Percentiles rank a stretch among this genome's conserved stretches.
Evolutionary conservation across 2,888 invertebrate species (phyloP).

Genomic region (Leptinotarsa rubiginosa): DNA sequence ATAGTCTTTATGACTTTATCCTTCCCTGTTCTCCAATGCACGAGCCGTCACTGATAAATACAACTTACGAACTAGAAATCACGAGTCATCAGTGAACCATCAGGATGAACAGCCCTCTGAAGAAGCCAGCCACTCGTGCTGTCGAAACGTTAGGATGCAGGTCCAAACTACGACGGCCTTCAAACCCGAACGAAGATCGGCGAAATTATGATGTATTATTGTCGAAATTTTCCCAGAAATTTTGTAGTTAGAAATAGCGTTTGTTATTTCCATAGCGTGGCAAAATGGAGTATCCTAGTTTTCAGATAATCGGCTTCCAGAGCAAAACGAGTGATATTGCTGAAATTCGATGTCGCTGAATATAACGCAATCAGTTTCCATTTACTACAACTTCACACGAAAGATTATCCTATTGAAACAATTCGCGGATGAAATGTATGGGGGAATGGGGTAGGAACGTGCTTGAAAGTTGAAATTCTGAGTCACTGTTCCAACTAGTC

Average conservation of each 20-base stretch:
- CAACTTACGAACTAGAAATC: no score
- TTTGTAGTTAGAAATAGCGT: neutral
- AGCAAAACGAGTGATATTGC: neutral
- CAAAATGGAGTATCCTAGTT: neutral
- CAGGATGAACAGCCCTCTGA: no score
- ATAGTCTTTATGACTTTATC: no score
- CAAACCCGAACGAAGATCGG: no score
- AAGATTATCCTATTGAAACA: neutral
- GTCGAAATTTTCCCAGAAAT: neutral
- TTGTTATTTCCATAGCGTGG: neutral
- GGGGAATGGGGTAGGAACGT: neutral
- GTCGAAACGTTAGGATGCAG: no score
- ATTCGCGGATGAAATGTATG: neutral
- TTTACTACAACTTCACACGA: neutral
- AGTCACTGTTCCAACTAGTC: neutral
- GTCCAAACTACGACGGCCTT: no score
- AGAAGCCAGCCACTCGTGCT: no score
- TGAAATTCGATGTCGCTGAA: conserved; percentile 6
- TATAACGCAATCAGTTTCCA: conserved; percentile 1
- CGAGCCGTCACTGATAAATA: no score
- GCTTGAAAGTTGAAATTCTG: neutral
- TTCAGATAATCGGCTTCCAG: neutral
- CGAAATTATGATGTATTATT: neutral
- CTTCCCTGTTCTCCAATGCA: no score
- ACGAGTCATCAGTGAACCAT: no score